Base-by-base conservation (phyloP, 2,113 vertebrate species). In the Sebastes fasciatus region DNA sequence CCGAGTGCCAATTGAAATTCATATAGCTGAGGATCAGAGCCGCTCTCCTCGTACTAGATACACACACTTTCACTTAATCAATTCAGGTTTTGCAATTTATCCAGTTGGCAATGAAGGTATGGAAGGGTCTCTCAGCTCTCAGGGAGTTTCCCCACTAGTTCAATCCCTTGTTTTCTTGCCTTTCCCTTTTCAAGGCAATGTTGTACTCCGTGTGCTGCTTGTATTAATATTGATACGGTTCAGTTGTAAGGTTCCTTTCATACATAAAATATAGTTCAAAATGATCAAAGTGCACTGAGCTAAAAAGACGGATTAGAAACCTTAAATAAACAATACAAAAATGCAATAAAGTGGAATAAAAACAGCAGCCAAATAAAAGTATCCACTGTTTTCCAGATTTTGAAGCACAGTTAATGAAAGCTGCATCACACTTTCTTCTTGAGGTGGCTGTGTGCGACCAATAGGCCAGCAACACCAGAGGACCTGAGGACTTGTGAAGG, bases 141-240 rank as follows among this genome's bases (percentile, higher is more conserved):
- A 46, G 69, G 57, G 84, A 79, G 26, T 57, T 45, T 54, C 45
- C 62, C 81, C 57, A 8, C n/a, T 10, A 13, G 68, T 82, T 63
- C 57, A 68, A 0, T 42, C 43, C 49, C 16, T 58, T 63, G 14
- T 62, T 61, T 69, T 49, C 9, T 66, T 55, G 2, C 5, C n/a
- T 34, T 34, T 34, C 11, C 10, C 23, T 46, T 60, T 61, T 62
- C 9, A 19, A 51, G 14, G 21, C 21, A 21, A 49, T 12, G 17
- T 61, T 62, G 34, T 23, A n/a, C 16, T 7, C 4, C 4, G n/a
- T 70, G 19, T 57, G 14, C 26, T 72, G 17, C 63, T 71, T 63
- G 21, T 45, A 17, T 10, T 77, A 55, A 60, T 62, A 26, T 61
- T 45, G 42, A 26, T 75, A 19, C 4, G 5, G 21, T 61, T 45